Evolutionary conservation across 2,113 vertebrate genomes (phyloP), one percentile per base, ranked within the genome.

Genomic region (Entosphenus tridentatus): DNA sequence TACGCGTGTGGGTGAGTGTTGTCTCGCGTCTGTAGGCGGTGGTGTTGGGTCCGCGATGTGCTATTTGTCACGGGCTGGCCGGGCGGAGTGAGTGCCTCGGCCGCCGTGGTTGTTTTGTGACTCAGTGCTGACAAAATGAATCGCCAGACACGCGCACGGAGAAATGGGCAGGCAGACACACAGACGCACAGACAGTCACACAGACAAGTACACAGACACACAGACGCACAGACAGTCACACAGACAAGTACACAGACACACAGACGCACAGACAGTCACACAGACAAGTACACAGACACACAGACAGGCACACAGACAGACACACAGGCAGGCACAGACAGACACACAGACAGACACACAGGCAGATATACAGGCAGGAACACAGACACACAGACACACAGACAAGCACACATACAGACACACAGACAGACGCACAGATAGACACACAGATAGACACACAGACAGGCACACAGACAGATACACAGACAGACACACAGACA

Each of bases 161-260:
- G 13, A 62, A 13, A 62, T 17, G 16, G 13, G 16, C 58, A 62
- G 13, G 16, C 58, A 62, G 5, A 8, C 58, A 62, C 58, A 62
- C 58, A 62, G 13, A 62, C 58, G 16, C 58, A 62, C 58, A 62
- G 58, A 62, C 58, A 62, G 13, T 13, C 58, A 62, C 58, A 62
- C 58, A 62, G 12, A 62, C 58, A 62, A 13, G 16, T 13, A 62
- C 58, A 62, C 58, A 62, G 12, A 62, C 58, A 62, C 16, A 62
- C 58, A 62, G 12, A 62, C 58, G 5, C 3, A 62, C 58, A 62
- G 3, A 62, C 58, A 62, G 12, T 2, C 58, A 62, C 12, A 62
- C 58, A 62, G 12, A 16, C 58, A 62, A 2, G 16, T 2, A 62
- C 58, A 62, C 58, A 62, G 12, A 62, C 58, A 62, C 58, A 62